Conservation (phyloP, 2,888 invertebrate species). For the Xanthia icteritia region DNA sequence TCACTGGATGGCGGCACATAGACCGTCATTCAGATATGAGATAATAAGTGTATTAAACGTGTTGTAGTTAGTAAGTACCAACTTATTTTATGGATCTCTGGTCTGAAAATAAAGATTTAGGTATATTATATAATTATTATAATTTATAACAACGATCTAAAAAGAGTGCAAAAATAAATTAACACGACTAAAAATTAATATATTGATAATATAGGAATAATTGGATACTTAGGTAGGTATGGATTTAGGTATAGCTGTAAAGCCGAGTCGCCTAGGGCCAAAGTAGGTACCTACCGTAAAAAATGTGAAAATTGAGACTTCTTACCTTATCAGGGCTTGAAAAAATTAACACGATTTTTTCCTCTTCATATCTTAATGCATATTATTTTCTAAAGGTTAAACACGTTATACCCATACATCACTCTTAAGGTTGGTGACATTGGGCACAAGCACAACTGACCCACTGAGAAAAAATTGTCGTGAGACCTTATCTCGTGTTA, state of each 20-base stretch:
- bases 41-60: no score
- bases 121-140: no score
- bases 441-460: slow-evolving; percentile 14
- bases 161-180: not conserved
- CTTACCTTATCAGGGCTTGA: not conserved
- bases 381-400: not conserved
- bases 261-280: not conserved
- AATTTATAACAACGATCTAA: not conserved
- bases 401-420: not conserved
- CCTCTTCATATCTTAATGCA: not conserved
- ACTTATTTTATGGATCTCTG: no score
- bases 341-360: not conserved
- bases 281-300: not conserved
- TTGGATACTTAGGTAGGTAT: not conserved
- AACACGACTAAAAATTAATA: not conserved
- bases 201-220: not conserved
- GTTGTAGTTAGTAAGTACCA: no score
- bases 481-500: slow-evolving; percentile 1
- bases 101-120: no score
- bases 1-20: no score
- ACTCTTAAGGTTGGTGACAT: slow-evolving; percentile 26
- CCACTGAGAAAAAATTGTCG: not conserved
- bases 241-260: not conserved
- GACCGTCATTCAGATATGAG: no score
- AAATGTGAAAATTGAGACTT: no score